Percentiles rank a stretch among this genome's conserved stretches.
Conservation (phyloP, 1,140 invertebrate genomes). For the Papilio dardanus region DNA sequence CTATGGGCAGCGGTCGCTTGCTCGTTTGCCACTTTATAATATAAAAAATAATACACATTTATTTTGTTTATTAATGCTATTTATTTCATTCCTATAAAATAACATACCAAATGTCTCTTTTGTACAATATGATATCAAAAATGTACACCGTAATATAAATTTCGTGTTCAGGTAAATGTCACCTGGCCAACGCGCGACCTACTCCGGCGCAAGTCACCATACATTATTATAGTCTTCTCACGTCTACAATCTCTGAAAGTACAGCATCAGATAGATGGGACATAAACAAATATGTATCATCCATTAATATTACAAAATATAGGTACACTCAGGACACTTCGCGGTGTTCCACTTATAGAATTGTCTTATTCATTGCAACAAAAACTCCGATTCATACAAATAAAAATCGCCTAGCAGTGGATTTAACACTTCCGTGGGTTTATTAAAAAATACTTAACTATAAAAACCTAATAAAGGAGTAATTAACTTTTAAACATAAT, state of each 20-base stretch:
- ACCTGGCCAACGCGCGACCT: constrained; percentile 70
- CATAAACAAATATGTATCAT: not conserved
- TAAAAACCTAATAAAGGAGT: too few species aligned
- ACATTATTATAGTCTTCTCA: constrained; percentile 74
- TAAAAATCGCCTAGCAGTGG: too few species aligned
- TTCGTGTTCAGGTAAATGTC: constrained; percentile 80
- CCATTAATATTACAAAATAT: not conserved
- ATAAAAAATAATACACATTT: constrained; percentile 54
- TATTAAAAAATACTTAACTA: too few species aligned
- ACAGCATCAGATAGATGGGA: not conserved
- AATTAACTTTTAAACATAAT: too few species aligned
- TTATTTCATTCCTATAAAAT: constrained; percentile 83
- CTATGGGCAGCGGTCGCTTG: too few species aligned
- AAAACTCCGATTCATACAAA: too few species aligned
- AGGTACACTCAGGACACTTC: not conserved
- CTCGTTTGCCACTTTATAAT: too few species aligned
- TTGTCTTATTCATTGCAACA: too few species aligned
- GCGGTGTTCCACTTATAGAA: too few species aligned
- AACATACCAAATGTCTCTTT: constrained; percentile 84
- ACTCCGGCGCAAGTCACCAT: constrained; percentile 60
- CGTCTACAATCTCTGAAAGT: constrained; percentile 66
- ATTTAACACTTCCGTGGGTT: too few species aligned
- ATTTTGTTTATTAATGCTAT: constrained; percentile 78
- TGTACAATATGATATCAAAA: constrained; percentile 84
- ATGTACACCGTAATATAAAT: constrained; percentile 83